Base-by-base conservation (phyloP, 1,140 invertebrate species). In the Brachionus koreanus region DNA sequence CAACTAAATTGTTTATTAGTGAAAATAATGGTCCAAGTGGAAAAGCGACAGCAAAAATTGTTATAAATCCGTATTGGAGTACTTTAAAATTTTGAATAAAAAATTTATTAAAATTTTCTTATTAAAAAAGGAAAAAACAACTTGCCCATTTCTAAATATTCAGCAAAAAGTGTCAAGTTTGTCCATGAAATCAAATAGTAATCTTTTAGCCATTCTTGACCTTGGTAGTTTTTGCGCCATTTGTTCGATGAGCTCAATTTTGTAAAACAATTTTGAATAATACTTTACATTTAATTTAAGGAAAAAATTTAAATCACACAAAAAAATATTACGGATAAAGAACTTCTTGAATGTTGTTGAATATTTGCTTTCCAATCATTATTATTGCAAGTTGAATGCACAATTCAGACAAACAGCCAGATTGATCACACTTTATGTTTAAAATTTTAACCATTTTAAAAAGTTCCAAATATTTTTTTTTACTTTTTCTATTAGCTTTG, bases 61-160 rank as follows among this genome's bases (percentile, higher is more conserved):
- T 94, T 46, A 94, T 93, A 85, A 95, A 95, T 0, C 94, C 94
- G 87, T 93, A 94, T 88, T 95, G 94, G 2, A 95, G 84, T 61
- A 87, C 88, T 83, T 39, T 5, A 74, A 52, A 43, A 76, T 42
- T 42, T 42, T 3, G 12, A 10, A 16, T 5, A n/a, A 37, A 16
- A 23, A 42, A 3, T 52, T 52, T 5, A 16, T 16, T 6, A 52
- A 52, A 52, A 13, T 9, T 13, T 46, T 46, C 12, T 43, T n/a
- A 12, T 16, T 3, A 49, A 76, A 49, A 83, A 77, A 85, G 88
- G 37, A 67, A 89, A 90, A 46, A 46, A n/a, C n/a, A 57, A 23
- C 49, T 25, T 19, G 95, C 94, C 93, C 95, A 98, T 98, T 91
- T 98, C 96, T 69, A 98, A 89, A 89, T 98, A 98, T 89, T 98